Evolutionary conservation across 2,797 vertebrate species (phyloP), one percentile per base, ranked within the genome.

Genomic region (Melanotaenia parkinsoni): DNA sequence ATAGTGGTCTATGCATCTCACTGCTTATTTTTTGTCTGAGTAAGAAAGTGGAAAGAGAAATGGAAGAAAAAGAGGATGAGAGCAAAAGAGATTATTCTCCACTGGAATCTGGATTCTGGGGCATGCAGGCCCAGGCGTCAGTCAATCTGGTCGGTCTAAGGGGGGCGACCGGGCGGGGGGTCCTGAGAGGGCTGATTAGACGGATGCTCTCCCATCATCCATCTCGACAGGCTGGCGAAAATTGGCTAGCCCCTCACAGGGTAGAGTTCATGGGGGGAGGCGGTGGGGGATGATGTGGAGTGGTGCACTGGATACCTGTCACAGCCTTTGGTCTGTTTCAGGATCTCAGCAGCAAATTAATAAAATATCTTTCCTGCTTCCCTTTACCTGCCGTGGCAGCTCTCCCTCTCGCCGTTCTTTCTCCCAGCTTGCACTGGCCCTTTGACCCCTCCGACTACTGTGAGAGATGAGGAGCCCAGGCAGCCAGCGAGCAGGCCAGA

Each of bases 141-240:
- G 93, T 94, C 93, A 94, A 93, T 94, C 92, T 93, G 89, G 89
- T 80, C 26, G 47, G 87, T 91, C 86, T 88, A 79, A 88, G 90
- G 91, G 88, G 87, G 84, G 87, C 53, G 68, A 83, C 83, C 33
- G 85, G 89, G 92, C 84, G 83, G 92, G 91, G 90, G 92, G 89
- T 94, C 93, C 94, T 94, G 43, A 84, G 94, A 94, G 94, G 94
- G 92, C 93, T 95, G 94, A 95, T 95, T 94, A 95, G 93, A 92
- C 77, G 90, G 92, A 92, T 90, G 92, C 91, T 92, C 94, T 92
- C 94, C 93, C 91, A 94, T 94, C 93, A 94, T 94, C 92, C 93
- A 93, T 92, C 93, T 94, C 92, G 94, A 94, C 94, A 94, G 93
- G 94, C 90, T 85, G 91, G 90, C 89, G 92, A 93, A 94, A 94